Percentiles rank a stretch among this genome's conserved stretches.
Conservation (phyloP, 2,888 invertebrate genomes). For the Caenorhabditis sinica region DNA sequence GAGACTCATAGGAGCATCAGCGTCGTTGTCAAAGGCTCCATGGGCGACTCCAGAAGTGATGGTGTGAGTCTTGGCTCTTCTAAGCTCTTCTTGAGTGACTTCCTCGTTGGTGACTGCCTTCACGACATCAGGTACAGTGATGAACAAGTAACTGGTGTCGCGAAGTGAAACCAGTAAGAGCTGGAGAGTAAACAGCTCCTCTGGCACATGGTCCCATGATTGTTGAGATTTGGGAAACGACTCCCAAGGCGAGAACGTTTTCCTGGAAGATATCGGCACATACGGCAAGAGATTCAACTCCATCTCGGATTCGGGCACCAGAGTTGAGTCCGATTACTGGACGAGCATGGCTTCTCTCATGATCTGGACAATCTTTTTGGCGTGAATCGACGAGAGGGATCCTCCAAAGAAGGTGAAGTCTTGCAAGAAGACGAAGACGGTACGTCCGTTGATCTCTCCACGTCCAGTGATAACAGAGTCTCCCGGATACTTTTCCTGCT, state of each 20-base stretch:
- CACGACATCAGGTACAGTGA: conserved; percentile 88
- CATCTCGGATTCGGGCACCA: conserved; percentile 88
- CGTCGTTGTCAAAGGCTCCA: conserved; percentile 88
- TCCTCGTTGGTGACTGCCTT: conserved; percentile 88
- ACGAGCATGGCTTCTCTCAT: conserved; percentile 87
- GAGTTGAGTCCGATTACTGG: conserved; percentile 88
- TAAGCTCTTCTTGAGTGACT: conserved; percentile 88
- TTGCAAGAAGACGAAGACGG: conserved; percentile 88
- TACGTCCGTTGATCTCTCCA: conserved; percentile 87
- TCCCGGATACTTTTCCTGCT: conserved; percentile 87
- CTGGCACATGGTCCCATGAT: conserved; percentile 89
- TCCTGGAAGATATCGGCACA: conserved; percentile 88
- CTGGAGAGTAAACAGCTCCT: conserved; percentile 88
- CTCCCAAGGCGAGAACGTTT: conserved; percentile 88
- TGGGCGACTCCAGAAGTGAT: conserved; percentile 87
- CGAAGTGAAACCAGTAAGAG: conserved; percentile 87
- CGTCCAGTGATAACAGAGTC: conserved; percentile 88
- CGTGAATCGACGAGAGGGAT: conserved; percentile 87
- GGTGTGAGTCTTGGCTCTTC: conserved; percentile 88
- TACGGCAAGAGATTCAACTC: conserved; percentile 88
- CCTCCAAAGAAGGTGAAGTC: conserved; percentile 89
- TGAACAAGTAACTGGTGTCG: conserved; percentile 88
- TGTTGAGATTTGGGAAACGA: conserved; percentile 88
- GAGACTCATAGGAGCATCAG: conserved; percentile 87
- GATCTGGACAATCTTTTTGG: conserved; percentile 88